Evolutionary conservation across 92 coral and sea anemone species (phyloP), one percentile per base, ranked within the genome.

Genomic region (Nematostella vectensis): DNA sequence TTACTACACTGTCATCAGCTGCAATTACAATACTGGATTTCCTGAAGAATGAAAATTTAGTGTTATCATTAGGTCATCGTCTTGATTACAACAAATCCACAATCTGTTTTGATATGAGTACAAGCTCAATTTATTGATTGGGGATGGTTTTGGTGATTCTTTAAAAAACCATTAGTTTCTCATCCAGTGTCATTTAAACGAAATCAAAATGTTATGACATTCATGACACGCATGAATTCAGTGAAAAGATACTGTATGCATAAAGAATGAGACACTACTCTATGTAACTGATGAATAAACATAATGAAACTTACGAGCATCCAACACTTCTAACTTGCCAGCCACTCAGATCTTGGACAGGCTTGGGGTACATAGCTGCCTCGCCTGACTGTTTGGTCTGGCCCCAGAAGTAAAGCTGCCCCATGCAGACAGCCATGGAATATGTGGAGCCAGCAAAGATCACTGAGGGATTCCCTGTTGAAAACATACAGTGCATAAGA

Each of bases 281-380:
- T n/a, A n/a, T n/a, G n/a, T n/a, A n/a, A n/a, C n/a, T n/a, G n/a
- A n/a, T n/a, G n/a, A n/a, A n/a, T n/a, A n/a, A n/a, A n/a, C n/a
- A n/a, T n/a, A n/a, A n/a, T n/a, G n/a, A n/a, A n/a, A 80, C 95
- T 85, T 61, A 85, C 95, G 88, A 75, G 68, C 95, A 85, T 48
- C 88, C 95, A 1, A 80, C 84, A 71, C 88, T 80, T 49, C 95
- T 81, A 22, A 80, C 71, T 3, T 85, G 71, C 95, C 95, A 85
- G 12, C 95, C 95, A 27, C 57, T 33, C 72, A 85, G 67, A 61
- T 85, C 88, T 31, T 82, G 81, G 3, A 85, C 95, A 17, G 76
- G 88, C 62, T 85, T 85, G 19, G 95, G 95, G 60, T 85, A 85
- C 95, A 85, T 85, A 19, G 95, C 68, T 0, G 95, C 95, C 52